Base-by-base conservation (phyloP, 1,140 invertebrate species). In the Argopecten irradians region DNA sequence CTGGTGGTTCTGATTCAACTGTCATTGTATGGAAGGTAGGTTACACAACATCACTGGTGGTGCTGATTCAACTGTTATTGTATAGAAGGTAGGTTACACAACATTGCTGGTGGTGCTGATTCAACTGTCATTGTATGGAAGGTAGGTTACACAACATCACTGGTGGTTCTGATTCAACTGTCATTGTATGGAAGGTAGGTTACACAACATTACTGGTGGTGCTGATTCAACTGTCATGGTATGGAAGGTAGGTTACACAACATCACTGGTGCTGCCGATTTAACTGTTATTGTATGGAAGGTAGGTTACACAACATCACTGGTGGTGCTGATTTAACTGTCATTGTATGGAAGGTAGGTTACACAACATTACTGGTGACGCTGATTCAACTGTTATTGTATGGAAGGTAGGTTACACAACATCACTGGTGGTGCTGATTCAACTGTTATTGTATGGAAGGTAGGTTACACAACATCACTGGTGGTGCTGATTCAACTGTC, bases 341-440 rank as follows among this genome's bases (percentile, higher is more conserved):
- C 36, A 39, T 39, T 39, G 36, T 39, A 39, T 39, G 36, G 36
- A 39, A 39, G 5, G 36, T 39, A 39, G 36, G 13, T 39, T 13
- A 39, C n/a, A n/a, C n/a, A n/a, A n/a, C n/a, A n/a, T n/a, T n/a
- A n/a, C n/a, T n/a, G 36, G 36, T 8, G 36, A 13, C 5, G 36
- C 13, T 8, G 36, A 39, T 13, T 39, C 36, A 8, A 39, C 36
- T 39, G 36, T 39, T 13, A 39, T 39, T 39, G 36, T 39, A 39
- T 39, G 36, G 36, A 39, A 39, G 36, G 36, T 39, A 39, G 36
- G 36, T 39, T 13, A 39, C n/a, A n/a, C n/a, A n/a, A n/a, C n/a
- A n/a, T n/a, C n/a, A n/a, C n/a, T n/a, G 98, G 98, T n/a, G 98
- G 97, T 13, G 97, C 97, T 3, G 98, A 99, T 96, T 99, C 98